Evolutionary conservation across 1,140 invertebrate genomes (phyloP).

Genomic region (Drosophila sucinea): DNA sequence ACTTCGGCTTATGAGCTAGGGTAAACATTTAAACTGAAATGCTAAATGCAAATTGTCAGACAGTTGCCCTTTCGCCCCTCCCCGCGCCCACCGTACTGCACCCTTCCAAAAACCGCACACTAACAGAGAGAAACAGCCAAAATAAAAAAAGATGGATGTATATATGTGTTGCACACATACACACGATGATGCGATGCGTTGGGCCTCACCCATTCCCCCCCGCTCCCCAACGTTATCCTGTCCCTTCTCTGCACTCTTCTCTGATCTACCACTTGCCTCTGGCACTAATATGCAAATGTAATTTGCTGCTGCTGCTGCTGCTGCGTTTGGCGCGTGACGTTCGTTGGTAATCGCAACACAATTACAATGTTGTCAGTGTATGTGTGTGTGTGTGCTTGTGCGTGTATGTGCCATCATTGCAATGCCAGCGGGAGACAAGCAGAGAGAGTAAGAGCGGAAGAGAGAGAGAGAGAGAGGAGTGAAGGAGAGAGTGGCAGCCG

Average conservation of each 20-base stretch:
- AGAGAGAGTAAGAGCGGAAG: not conserved
- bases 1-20: constrained; percentile 62
- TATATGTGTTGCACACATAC: constrained; percentile 28
- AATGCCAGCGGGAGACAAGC: constrained; percentile 25
- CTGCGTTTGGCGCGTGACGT: constrained; percentile 78
- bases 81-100: not conserved
- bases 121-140: constrained; percentile 23
- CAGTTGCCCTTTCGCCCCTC: constrained; percentile 15
- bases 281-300: constrained; percentile 80
- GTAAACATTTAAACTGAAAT: constrained; percentile 79
- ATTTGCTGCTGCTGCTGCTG: constrained; percentile 50
- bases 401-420: constrained; percentile 39
- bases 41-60: constrained; percentile 75
- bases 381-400: constrained; percentile 22
- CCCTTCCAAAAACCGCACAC: constrained; percentile 26
- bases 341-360: constrained; percentile 79
- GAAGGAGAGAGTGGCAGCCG: constrained; percentile 35
- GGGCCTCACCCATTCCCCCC: not conserved
- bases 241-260: not conserved
- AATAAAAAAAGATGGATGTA: constrained; percentile 44
- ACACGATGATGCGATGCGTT: no score
- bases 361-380: constrained; percentile 75
- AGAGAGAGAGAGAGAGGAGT: not conserved
- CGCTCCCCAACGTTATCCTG: not conserved
- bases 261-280: constrained; percentile 22